Conservation (phyloP, 2,797 vertebrate genomes). For the Gallinago solitaria region DNA sequence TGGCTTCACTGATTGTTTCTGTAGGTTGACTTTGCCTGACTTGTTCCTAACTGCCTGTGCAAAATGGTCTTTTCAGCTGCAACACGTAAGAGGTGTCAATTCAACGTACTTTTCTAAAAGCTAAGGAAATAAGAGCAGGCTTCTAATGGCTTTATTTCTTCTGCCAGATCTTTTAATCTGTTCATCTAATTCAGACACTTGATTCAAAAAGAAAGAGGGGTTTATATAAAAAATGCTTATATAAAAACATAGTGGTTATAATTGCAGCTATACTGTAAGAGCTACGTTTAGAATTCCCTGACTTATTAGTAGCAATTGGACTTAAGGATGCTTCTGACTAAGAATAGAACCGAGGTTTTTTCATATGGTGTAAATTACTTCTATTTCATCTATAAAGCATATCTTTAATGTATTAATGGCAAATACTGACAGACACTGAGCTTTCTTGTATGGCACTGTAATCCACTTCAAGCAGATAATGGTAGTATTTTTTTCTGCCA, state of each 20-base stretch:
- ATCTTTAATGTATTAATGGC: background rate
- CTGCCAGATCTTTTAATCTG: background rate
- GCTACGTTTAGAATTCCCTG: background rate
- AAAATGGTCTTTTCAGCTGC: background rate
- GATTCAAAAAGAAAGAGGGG: background rate
- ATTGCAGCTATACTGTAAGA: background rate
- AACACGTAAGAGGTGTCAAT: background rate
- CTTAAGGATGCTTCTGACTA: background rate
- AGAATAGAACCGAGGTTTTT: background rate
- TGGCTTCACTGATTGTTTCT: background rate
- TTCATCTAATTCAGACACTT: background rate
- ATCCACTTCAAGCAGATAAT: background rate
- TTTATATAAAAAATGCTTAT: background rate
- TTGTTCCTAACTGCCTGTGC: background rate
- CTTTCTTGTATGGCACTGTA: background rate
- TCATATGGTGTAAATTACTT: background rate
- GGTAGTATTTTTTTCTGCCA: background rate
- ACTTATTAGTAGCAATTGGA: background rate
- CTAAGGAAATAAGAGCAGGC: background rate
- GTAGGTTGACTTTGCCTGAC: background rate
- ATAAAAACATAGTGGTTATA: background rate
- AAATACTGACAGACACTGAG: background rate
- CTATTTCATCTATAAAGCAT: background rate
- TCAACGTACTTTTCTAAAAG: background rate
- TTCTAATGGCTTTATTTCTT: slow-evolving; percentile 4